Conservation (phyloP, 2,888 invertebrate species). For the Ennomos erosarius region DNA sequence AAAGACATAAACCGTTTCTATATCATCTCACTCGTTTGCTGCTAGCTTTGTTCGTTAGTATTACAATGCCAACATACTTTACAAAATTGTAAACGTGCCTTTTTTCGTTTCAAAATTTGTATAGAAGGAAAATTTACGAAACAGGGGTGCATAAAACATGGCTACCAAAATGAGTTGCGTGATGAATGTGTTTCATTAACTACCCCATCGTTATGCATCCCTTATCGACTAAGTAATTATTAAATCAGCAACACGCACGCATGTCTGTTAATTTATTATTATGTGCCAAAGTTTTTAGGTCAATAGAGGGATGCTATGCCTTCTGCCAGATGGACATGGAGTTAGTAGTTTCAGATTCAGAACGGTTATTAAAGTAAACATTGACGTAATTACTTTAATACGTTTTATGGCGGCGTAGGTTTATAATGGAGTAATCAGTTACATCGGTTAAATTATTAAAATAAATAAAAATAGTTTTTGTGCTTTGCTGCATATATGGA, state of each 20-base stretch:
- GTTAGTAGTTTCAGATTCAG: not conserved
- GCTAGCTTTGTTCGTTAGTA: too few species aligned
- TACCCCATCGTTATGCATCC: slow-evolving; percentile 21
- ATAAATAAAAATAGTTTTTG: not conserved
- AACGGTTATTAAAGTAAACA: too few species aligned
- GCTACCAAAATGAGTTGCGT: slow-evolving; percentile 10
- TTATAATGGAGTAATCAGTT: slow-evolving; percentile 7
- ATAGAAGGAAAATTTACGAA: not conserved
- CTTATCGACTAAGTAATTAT: slow-evolving; percentile 30
- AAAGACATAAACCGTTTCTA: too few species aligned
- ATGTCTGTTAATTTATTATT: slow-evolving; percentile 25
- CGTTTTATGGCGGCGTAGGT: not conserved
- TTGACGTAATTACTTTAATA: too few species aligned
- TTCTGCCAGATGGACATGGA: slow-evolving; percentile 26
- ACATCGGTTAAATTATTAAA: slow-evolving; percentile 7
- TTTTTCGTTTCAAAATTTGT: not conserved
- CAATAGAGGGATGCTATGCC: slow-evolving; percentile 28
- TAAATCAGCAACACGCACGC: slow-evolving; percentile 25
- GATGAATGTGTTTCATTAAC: slow-evolving; percentile 22
- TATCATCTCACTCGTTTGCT: too few species aligned
- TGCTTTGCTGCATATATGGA: slow-evolving; percentile 3
- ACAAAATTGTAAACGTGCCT: too few species aligned
- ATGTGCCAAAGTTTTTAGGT: slow-evolving; percentile 32
- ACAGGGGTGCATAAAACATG: not conserved
- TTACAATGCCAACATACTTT: too few species aligned